These are phyloP conservation scores for Aromia moschata DNA, from an alignment of 2,888 invertebrate species.

Conservation along the genomic window DNA sequence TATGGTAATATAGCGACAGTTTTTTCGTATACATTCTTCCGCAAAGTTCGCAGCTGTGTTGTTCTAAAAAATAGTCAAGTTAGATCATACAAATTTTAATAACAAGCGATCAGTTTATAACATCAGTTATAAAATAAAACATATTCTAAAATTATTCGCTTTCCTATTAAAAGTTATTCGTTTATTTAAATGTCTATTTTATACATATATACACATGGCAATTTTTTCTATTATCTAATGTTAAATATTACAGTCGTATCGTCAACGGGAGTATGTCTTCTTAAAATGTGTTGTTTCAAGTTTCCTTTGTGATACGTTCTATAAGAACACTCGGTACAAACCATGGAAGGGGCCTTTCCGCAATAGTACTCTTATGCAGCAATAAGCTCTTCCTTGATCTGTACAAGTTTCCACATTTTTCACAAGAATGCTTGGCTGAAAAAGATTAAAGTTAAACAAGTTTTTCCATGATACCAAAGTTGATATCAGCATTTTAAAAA, in stretches of 20 bases:
- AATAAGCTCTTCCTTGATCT: conserved; percentile 25
- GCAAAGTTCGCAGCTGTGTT: neutral
- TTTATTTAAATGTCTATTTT: too few relatives aligned
- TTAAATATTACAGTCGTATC: neutral
- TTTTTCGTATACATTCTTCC: neutral
- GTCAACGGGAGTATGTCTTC: neutral
- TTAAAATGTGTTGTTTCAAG: conserved; percentile 25
- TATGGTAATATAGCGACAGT: neutral
- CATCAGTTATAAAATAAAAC: too few relatives aligned
- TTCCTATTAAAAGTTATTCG: too few relatives aligned
- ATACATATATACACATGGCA: neutral
- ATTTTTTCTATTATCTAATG: neutral
- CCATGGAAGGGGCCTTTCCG: conserved; percentile 27
- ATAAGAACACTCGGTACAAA: conserved; percentile 24
- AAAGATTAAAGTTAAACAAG: too few relatives aligned
- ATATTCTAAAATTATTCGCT: too few relatives aligned
- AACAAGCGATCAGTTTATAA: too few relatives aligned
- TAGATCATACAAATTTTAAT: too few relatives aligned
- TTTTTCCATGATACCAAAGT: too few relatives aligned
- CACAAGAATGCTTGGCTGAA: conserved; percentile 19
- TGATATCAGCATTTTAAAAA: too few relatives aligned
- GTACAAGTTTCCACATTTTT: conserved; percentile 24
- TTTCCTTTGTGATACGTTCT: conserved; percentile 27
- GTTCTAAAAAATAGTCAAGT: conserved; percentile 2
- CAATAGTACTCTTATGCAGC: conserved; percentile 29